Evolutionary conservation across 2,888 invertebrate genomes (phyloP).

Genomic region (Eucera pruinosa): DNA sequence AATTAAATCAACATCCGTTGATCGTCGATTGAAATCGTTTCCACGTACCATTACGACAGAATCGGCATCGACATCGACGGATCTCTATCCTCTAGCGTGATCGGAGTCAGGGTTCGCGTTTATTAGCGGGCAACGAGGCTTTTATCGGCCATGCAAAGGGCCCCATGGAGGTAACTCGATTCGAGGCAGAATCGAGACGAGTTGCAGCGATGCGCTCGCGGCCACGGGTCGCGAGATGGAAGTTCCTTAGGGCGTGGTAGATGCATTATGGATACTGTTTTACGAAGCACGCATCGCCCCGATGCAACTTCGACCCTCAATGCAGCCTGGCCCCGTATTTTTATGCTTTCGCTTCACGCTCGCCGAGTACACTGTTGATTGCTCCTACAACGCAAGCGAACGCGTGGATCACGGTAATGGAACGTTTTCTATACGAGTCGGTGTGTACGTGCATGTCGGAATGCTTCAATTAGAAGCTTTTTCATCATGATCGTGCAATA

Average conservation of each 20-base stretch:
- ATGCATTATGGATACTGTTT: conserved; percentile 72
- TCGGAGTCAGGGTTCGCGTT: conserved; percentile 6
- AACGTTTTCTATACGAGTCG: not conserved
- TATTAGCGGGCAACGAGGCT: conserved; percentile 40
- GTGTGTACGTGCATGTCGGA: not conserved
- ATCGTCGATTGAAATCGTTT: conserved; percentile 33
- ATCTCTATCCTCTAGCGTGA: conserved; percentile 6
- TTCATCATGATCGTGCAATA: not conserved
- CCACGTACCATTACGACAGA: conserved; percentile 32
- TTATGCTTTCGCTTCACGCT: conserved; percentile 39
- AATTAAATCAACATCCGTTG: conserved; percentile 24
- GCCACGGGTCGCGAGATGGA: conserved; percentile 39
- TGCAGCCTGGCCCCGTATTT: conserved; percentile 22
- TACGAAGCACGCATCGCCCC: conserved; percentile 59
- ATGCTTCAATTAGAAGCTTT: conserved; percentile 18
- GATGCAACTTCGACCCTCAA: conserved; percentile 60
- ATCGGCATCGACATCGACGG: conserved; percentile 26
- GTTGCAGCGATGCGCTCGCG: conserved; percentile 8
- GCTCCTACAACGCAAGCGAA: conserved; percentile 13
- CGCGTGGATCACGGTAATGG: conserved; percentile 26
- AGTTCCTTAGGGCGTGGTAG: conserved; percentile 68
- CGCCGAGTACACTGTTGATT: conserved; percentile 23
- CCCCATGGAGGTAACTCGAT: conserved; percentile 21
- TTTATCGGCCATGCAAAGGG: conserved; percentile 20
- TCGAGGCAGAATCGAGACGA: conserved; percentile 30